These are phyloP conservation scores for Rhizoglyphus robini DNA, from an alignment of 1,140 invertebrate species.

Conservation along the genomic window DNA sequence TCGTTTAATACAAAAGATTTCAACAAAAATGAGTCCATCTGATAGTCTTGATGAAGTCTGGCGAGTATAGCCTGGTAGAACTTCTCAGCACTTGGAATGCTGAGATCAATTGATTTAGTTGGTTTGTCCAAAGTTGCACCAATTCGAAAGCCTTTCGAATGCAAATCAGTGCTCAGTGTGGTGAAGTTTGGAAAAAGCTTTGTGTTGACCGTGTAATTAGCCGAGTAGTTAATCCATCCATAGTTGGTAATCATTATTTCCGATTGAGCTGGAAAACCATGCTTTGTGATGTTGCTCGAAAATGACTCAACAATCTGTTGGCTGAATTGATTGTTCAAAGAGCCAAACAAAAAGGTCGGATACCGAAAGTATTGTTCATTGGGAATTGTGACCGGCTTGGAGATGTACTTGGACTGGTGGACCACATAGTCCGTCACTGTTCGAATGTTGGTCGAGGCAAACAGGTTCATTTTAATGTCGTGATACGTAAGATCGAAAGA, in stretches of 20 bases:
- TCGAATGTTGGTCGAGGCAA: not conserved
- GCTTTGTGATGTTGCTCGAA: no score
- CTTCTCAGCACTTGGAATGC: not conserved
- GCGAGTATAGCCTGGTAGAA: not conserved
- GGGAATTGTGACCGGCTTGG: not conserved
- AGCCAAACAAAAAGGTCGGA: not conserved
- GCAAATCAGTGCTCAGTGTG: not conserved
- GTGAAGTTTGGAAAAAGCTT: not conserved
- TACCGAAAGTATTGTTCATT: not conserved
- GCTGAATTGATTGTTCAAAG: not conserved
- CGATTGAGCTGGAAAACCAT: not conserved
- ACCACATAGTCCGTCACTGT: not conserved
- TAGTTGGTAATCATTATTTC: not conserved
- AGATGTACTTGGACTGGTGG: not conserved
- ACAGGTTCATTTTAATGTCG: not conserved
- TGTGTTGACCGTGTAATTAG: not conserved
- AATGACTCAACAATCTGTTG: not conserved
- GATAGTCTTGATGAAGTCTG: not conserved
- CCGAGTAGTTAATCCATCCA: not conserved
- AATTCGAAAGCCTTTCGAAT: not conserved
- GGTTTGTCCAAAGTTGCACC: not conserved
- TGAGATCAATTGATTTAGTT: not conserved
- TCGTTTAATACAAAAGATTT: not conserved
- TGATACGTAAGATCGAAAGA: not conserved
- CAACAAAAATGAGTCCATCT: not conserved